These are phyloP conservation scores for Neomonachus schauinslandi DNA, from an alignment of 2,113 vertebrate species.

Conservation along the genomic window DNA sequence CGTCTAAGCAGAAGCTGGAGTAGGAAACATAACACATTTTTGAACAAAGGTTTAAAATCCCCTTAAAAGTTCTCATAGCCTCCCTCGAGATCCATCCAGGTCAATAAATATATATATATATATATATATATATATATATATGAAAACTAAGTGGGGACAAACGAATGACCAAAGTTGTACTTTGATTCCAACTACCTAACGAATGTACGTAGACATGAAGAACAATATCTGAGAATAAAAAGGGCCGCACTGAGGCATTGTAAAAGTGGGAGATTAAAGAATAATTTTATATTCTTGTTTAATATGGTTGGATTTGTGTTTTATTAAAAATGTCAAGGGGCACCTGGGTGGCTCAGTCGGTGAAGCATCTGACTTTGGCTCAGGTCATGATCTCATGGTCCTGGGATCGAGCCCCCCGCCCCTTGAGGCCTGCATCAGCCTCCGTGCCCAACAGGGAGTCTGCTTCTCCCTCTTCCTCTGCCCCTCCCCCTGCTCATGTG, in stretches of 20 bases:
- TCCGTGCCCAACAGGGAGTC: background rate
- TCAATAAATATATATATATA: background rate
- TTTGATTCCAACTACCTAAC: background rate
- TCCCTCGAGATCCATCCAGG: background rate
- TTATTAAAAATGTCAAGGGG: constrained; percentile 53
- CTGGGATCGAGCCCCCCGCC: no score
- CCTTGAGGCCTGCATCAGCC: no score
- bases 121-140: background rate
- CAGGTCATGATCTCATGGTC: no score
- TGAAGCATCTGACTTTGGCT: no score
- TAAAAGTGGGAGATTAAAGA: background rate
- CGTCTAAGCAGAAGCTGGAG: constrained; percentile 31
- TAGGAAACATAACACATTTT: constrained; percentile 50
- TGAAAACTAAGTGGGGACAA: background rate
- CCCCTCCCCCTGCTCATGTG: background rate
- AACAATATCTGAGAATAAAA: constrained; percentile 32
- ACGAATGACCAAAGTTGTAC: background rate
- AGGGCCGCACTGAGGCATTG: background rate
- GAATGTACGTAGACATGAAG: background rate
- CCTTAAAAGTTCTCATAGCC: background rate
- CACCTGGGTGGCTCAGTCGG: no score
- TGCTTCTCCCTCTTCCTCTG: background rate
- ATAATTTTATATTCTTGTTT: background rate
- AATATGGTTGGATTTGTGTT: background rate
- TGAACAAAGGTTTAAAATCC: constrained; percentile 38